phyloP scores from a whole-genome alignment of 2,888 invertebrate genomes.

The Agrotis exclamationis region DNA sequence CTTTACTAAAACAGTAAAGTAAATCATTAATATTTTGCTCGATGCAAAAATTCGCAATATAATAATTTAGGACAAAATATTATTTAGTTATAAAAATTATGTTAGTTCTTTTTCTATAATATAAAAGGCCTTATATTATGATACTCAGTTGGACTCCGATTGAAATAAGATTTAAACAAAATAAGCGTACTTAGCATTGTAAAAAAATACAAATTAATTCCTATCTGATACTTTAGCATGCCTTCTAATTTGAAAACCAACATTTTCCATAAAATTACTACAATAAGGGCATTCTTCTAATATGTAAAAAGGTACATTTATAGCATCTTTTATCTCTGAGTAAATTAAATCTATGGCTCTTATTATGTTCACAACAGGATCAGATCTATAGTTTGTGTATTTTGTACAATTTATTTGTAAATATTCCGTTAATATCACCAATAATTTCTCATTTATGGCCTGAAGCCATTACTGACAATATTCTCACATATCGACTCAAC shows the following conservation, averaged over 20 bases:
- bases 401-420: constrained; percentile 1
- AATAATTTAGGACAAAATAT: constrained; percentile 21
- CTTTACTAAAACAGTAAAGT: neutral
- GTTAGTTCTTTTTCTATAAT: constrained; percentile 25
- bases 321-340: neutral
- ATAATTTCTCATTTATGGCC: constrained; percentile 20
- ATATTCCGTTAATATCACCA: constrained; percentile 5
- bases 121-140: constrained; percentile 47
- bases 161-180: constrained; percentile 17
- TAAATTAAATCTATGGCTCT: neutral
- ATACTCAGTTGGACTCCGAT: constrained; percentile 51
- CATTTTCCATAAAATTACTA: neutral
- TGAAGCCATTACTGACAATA: constrained; percentile 41
- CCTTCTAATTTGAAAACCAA: neutral
- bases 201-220: neutral
- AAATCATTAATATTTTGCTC: neutral
- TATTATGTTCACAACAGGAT: neutral
- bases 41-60: constrained; percentile 33
- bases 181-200: constrained; percentile 29
- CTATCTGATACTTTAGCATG: neutral
- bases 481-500: constrained; percentile 48
- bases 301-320: neutral
- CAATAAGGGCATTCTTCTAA: too few relatives aligned
- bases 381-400: neutral
- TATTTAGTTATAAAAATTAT: constrained; percentile 42